phyloP scores from a whole-genome alignment of 2,888 invertebrate species.

The Meta bourneti region DNA sequence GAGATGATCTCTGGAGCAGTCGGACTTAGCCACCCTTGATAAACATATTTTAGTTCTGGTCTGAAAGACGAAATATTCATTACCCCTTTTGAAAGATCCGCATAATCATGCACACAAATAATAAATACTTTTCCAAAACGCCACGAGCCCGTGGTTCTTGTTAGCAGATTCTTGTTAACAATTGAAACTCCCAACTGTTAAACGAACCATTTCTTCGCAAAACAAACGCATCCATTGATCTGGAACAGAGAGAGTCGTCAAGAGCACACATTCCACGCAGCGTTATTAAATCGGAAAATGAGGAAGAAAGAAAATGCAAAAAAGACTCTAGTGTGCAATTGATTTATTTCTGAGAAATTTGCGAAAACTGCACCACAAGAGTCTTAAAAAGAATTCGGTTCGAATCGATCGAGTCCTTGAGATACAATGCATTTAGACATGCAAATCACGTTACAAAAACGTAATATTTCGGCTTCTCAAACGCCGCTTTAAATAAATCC shows the following conservation, averaged over 20 bases:
- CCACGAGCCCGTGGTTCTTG: not conserved
- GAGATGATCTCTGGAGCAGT: too few species aligned
- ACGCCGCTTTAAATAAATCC: conserved; percentile 73
- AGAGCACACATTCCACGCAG: not conserved
- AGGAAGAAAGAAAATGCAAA: not conserved
- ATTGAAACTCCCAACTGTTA: not conserved
- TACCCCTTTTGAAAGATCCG: too few species aligned
- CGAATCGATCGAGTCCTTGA: conserved; percentile 58
- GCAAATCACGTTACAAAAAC: conserved; percentile 74
- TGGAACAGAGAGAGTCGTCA: too few species aligned
- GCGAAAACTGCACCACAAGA: conserved; percentile 60
- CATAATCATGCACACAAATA: too few species aligned
- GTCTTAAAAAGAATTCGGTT: conserved; percentile 56
- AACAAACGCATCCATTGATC: not conserved
- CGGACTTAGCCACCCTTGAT: too few species aligned
- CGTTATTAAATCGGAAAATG: conserved; percentile 50
- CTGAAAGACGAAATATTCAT: too few species aligned
- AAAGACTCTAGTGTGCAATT: conserved; percentile 42
- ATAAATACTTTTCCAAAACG: too few species aligned
- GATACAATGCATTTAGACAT: conserved; percentile 74
- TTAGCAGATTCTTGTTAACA: too few species aligned
- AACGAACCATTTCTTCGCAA: conserved; percentile 29
- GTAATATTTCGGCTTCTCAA: conserved; percentile 72
- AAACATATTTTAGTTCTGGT: too few species aligned
- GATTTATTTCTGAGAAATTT: conserved; percentile 62